phyloP scores from a whole-genome alignment of 2,888 invertebrate species.

The Sthenelais limicola region DNA sequence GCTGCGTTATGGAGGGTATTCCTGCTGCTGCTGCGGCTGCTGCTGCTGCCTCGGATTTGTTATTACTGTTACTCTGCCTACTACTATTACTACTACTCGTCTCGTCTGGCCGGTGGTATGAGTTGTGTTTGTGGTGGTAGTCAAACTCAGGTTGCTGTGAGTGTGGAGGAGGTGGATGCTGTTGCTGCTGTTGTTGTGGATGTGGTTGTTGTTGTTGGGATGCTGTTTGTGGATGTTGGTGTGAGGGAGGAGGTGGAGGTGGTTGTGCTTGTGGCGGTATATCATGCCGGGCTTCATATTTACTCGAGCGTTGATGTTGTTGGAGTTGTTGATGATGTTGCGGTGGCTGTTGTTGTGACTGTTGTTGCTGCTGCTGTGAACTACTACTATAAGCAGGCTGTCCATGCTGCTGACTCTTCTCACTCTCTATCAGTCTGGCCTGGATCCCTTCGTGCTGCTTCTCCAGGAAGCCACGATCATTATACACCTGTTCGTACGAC shows the following conservation, averaged over 20 bases:
- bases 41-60: not conserved
- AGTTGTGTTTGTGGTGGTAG: too few species aligned
- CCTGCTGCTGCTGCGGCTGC: constrained; percentile 11
- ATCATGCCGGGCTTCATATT: not conserved
- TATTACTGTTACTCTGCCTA: too few species aligned
- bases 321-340: not conserved
- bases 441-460: constrained; percentile 41
- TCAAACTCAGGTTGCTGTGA: too few species aligned
- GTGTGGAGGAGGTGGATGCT: not conserved
- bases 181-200: not conserved
- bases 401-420: constrained; percentile 4
- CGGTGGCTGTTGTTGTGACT: constrained; percentile 2
- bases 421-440: constrained; percentile 38
- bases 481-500: too few species aligned
- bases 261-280: not conserved
- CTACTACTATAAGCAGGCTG: too few species aligned
- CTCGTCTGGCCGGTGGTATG: too few species aligned
- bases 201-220: constrained; percentile 10
- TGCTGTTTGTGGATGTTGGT: constrained; percentile 10
- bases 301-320: not conserved
- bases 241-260: not conserved
- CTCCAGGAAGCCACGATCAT: constrained; percentile 10
- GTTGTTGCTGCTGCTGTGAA: constrained; percentile 21
- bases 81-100: too few species aligned
- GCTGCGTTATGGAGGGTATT: too few species aligned